Base-by-base conservation (phyloP, 35 echinoderm and acorn worm genomes). In the Patiria miniata region DNA sequence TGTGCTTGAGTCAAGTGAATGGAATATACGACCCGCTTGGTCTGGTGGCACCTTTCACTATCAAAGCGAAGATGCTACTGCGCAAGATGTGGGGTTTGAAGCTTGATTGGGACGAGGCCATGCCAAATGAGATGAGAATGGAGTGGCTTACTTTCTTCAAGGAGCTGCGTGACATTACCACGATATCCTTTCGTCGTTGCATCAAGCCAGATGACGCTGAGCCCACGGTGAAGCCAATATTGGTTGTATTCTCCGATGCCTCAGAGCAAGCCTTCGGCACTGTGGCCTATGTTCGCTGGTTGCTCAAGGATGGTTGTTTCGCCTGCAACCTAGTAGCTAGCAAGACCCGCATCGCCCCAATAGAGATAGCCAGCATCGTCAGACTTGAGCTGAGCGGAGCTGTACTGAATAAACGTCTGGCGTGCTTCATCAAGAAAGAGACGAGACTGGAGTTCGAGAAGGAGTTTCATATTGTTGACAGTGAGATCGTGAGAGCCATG, bases 61-160 rank as follows among this genome's bases (percentile, higher is more conserved):
- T 93, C 18, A 86, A 81, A 38, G 86, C 87, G 23, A 93, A 89
- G 40, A 85, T 93, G 30, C 51, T 93, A 12, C 68, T 93, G 10
- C 5, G 87, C 32, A 88, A 79, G 40, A 68, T 93, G 36, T 88
- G 86, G 86, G 81, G 86, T 2, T 16, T 65, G 50, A 89, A 86
- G 33, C 54, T 93, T 30, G 86, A 55, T 7, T 93, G 80, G 86
- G 91, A 93, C 39, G 51, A 93, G 0, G 65, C 91, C 1, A 52
- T 93, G 34, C 34, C 30, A n/a, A 68, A 87, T 2, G 52, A 18
- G 2, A 58, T 53, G 37, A 65, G 38, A 37, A 21, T 7, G 53
- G 61, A 88, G 22, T 93, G 91, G 91, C 8, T 52, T 8, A 0
- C 82, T 15, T 83, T 87, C 39, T 87, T 87, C 77, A 68, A 34